phyloP scores from a whole-genome alignment of 2,797 vertebrate genomes.

The Acanthurus leucopareius region DNA sequence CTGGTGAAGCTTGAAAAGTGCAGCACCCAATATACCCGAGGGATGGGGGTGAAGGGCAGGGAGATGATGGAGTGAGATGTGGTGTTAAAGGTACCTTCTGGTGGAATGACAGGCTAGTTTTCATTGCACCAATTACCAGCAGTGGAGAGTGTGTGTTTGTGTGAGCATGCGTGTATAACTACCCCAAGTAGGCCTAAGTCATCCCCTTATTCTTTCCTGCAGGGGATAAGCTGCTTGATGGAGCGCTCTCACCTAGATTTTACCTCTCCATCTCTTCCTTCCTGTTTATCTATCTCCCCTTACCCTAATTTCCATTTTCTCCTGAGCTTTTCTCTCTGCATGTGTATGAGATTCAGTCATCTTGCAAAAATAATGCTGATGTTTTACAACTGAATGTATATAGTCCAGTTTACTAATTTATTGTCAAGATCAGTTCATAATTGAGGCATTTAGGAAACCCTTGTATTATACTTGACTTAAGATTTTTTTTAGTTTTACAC shows the following conservation, averaged over 20 bases:
- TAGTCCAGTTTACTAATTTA: too few species aligned
- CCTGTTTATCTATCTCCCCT: not conserved
- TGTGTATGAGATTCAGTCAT: not conserved
- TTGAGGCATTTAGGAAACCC: not conserved
- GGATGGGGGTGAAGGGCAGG: conserved; percentile 38
- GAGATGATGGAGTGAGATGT: conserved; percentile 34
- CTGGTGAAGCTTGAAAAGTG: conserved; percentile 32
- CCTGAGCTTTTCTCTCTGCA: not conserved
- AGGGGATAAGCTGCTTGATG: conserved; percentile 45
- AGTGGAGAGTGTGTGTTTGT: conserved; percentile 43
- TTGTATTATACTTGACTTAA: not conserved
- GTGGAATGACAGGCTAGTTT: conserved; percentile 56
- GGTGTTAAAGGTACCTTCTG: conserved; percentile 36
- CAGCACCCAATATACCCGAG: conserved; percentile 27
- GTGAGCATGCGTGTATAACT: conserved; percentile 40
- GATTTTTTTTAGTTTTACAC: not conserved
- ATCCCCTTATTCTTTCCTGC: conserved; percentile 43
- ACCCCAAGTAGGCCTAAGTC: conserved; percentile 38
- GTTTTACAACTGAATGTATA: not conserved
- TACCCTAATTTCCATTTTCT: not conserved
- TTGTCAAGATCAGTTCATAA: not conserved
- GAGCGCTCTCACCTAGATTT: conserved; percentile 32
- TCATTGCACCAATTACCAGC: conserved; percentile 66
- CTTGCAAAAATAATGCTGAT: conserved; percentile 7
- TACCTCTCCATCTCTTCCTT: conserved; percentile 11